Evolutionary conservation across 2,113 vertebrate species (phyloP).

Genomic region (Grus americana): DNA sequence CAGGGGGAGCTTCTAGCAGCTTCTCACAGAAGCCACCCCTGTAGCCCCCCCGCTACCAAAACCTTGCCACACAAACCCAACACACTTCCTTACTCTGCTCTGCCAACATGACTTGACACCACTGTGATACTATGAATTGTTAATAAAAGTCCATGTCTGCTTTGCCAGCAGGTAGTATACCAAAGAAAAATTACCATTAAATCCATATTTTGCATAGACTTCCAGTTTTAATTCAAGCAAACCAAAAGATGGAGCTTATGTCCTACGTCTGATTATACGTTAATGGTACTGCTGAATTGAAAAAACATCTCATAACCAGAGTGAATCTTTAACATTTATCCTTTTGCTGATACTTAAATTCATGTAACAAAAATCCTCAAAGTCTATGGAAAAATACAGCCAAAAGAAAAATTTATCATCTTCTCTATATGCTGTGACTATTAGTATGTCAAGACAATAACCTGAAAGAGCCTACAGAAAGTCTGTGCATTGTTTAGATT

Average conservation of each 20-base stretch:
- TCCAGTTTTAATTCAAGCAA: neutral
- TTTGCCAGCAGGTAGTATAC: neutral
- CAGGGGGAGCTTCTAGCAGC: too few species aligned
- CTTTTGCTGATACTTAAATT: neutral
- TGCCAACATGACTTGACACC: neutral
- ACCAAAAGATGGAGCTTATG: neutral
- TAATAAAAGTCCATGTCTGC: neutral
- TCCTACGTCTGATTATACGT: neutral
- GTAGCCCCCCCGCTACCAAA: too few species aligned
- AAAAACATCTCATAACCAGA: neutral
- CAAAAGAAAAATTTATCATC: neutral
- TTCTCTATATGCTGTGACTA: neutral
- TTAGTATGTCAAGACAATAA: neutral
- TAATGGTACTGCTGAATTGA: neutral
- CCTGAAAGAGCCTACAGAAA: neutral
- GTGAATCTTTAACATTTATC: neutral
- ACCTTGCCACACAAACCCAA: too few species aligned
- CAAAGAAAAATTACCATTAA: neutral
- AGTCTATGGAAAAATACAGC: neutral
- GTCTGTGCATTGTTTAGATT: neutral
- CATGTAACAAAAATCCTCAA: neutral
- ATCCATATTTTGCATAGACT: neutral
- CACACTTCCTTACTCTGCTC: neutral
- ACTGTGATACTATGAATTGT: neutral
- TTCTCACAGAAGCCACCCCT: too few species aligned